Percentiles rank a stretch among this genome's conserved stretches.
Evolutionary conservation across 2,113 vertebrate genomes (phyloP).

Genomic region (Perca schrenkii): DNA sequence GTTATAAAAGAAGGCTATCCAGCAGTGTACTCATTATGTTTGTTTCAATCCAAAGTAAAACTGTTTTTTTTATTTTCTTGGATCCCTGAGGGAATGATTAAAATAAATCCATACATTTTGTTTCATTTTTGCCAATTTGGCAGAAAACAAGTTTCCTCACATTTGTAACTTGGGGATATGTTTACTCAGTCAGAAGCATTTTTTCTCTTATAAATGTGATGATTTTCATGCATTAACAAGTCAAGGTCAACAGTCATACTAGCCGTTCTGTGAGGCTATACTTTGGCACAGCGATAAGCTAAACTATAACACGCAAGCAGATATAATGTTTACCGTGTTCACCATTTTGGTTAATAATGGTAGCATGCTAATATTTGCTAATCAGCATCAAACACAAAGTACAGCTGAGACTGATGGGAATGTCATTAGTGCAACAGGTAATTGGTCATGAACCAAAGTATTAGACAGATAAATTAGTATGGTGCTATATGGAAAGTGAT

Average conservation of each 20-base stretch:
- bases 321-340: background rate
- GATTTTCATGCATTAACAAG: background rate
- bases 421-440: background rate
- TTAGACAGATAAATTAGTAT: background rate
- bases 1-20: constrained; percentile 11
- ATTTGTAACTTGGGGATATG: constrained; percentile 8
- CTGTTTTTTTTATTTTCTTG: background rate
- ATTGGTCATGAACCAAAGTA: background rate
- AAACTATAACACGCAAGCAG: background rate
- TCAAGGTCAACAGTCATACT: background rate
- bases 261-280: background rate
- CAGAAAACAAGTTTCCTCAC: background rate
- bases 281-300: background rate
- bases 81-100: background rate
- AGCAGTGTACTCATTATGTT: constrained; percentile 2
- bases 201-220: background rate
- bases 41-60: background rate
- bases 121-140: constrained; percentile 31
- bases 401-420: background rate
- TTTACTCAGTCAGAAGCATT: background rate
- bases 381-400: background rate
- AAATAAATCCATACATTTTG: constrained; percentile 33
- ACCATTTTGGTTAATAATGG: background rate
- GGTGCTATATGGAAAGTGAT: background rate
- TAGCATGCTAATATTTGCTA: background rate